Conservation (phyloP, 2,797 vertebrate species). For the Typhlichthys subterraneus region DNA sequence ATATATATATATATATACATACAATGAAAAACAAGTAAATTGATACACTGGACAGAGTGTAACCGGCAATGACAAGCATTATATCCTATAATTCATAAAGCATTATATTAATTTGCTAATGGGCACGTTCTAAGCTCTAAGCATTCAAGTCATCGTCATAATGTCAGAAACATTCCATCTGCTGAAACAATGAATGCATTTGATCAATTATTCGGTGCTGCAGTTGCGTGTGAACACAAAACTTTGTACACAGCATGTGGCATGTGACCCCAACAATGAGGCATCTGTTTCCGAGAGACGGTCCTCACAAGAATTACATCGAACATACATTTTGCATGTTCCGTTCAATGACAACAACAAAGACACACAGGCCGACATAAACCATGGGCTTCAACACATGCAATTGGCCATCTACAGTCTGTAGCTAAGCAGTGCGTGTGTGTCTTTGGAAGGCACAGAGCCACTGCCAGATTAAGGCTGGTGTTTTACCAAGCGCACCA, state of each 20-base stretch:
- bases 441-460: conserved; percentile 40
- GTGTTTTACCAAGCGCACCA: conserved; percentile 52
- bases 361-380: conserved; percentile 35
- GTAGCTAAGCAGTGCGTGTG: conserved; percentile 17
- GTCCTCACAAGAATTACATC: conserved; percentile 43
- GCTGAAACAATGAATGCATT: conserved; percentile 54
- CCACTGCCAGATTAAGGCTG: conserved; percentile 50
- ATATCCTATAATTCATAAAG: conserved; percentile 26
- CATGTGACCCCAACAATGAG: conserved; percentile 61
- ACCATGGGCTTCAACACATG: conserved; percentile 21
- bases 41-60: conserved; percentile 29
- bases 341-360: conserved; percentile 41
- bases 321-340: conserved; percentile 46
- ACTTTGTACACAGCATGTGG: conserved; percentile 70
- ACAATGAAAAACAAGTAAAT: conserved; percentile 48
- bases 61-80: conserved; percentile 31
- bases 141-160: conserved; percentile 23
- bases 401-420: conserved; percentile 4
- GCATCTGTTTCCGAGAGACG: conserved; percentile 57
- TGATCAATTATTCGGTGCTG: conserved; percentile 61
- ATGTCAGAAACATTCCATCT: conserved; percentile 46
- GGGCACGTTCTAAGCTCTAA: conserved; percentile 31
- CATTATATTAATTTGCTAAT: conserved; percentile 26
- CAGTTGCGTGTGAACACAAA: conserved; percentile 65
- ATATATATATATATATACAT: too few species aligned